Evolutionary conservation across 2,113 vertebrate species (phyloP), one percentile per base, ranked within the genome.

Genomic region (Chloroceryle aenea): DNA sequence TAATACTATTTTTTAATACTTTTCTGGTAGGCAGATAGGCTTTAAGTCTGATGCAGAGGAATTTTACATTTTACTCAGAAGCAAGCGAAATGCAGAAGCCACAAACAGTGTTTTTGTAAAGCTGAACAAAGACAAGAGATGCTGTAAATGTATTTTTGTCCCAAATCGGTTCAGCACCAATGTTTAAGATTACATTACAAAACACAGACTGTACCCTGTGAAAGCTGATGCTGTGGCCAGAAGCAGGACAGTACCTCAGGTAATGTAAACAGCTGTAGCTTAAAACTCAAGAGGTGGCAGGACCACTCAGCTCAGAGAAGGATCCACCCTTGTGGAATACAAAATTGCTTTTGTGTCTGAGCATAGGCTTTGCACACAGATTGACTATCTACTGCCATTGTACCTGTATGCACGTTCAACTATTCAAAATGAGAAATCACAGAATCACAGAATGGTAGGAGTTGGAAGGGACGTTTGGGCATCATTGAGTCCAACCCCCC

Each of bases 161-260:
- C 10, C 34, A 62, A 21, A 17, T 27, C 21, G 32, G 26, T 30
- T 79, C 58, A 87, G 42, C 66, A 74, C 14, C 62, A 72, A 16
- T 18, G 38, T 50, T 50, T 50, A 69, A 45, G 14, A 7, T 11
- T 13, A 8, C 6, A 5, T 56, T 27, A n/a, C n/a, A 85, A 45
- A 19, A 40, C 23, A 23, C 0, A 20, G 23, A 43, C 20, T 20
- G 7, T 5, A 7, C 30, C 40, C 38, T 0, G 2, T 14, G 73
- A 77, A 52, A 62, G 45, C 15, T 53, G 55, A 59, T 1, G 9
- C 45, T 66, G 40, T 20, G n/a, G 45, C 72, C 13, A 2, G 5
- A 34, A 47, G 29, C 17, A 56, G 42, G 36, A 21, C 45, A 16
- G 27, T 15, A 42, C 30, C 32, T 47, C 56, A 40, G 23, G 15